Conservation (phyloP, 1,140 invertebrate genomes). For the Drosophila sulfurigaster region DNA sequence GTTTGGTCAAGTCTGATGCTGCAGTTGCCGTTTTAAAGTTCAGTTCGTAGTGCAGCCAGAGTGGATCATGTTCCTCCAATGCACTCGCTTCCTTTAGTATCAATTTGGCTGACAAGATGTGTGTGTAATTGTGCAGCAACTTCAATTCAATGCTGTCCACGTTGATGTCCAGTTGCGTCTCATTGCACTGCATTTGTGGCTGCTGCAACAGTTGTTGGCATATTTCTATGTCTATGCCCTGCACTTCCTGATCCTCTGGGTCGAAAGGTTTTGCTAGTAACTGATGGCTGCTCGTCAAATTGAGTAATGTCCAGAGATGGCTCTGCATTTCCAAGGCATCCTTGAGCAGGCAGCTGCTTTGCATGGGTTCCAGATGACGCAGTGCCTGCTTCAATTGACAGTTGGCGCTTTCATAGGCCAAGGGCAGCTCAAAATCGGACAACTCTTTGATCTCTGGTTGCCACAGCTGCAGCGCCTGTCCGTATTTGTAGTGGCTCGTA, state of each 20-base stretch:
- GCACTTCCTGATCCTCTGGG: constrained; percentile 36
- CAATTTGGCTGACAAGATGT: constrained; percentile 50
- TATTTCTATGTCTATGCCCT: constrained; percentile 43
- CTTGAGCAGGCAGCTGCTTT: constrained; percentile 50
- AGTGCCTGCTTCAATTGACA: constrained; percentile 64
- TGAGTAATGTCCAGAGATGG: constrained; percentile 48
- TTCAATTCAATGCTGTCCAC: constrained; percentile 50
- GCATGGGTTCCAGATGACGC: constrained; percentile 58
- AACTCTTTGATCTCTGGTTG: constrained; percentile 50
- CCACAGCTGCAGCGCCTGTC: constrained; percentile 63
- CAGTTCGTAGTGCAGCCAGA: constrained; percentile 52
- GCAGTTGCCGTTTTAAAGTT: constrained; percentile 23
- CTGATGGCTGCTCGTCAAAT: constrained; percentile 51
- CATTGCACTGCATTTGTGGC: constrained; percentile 34
- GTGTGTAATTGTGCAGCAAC: constrained; percentile 63
- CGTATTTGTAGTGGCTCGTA: constrained; percentile 53
- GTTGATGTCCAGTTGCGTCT: constrained; percentile 38
- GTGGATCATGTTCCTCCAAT: neutral
- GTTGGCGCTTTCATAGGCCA: constrained; percentile 46
- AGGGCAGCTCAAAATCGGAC: constrained; percentile 61
- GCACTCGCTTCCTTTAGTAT: constrained; percentile 17
- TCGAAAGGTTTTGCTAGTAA: constrained; percentile 50
- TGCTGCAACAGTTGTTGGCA: constrained; percentile 33
- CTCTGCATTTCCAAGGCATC: constrained; percentile 41
- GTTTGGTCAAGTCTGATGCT: constrained; percentile 11